Base-by-base conservation (phyloP, 2,797 vertebrate genomes). In the Coregonus sp. region DNA sequence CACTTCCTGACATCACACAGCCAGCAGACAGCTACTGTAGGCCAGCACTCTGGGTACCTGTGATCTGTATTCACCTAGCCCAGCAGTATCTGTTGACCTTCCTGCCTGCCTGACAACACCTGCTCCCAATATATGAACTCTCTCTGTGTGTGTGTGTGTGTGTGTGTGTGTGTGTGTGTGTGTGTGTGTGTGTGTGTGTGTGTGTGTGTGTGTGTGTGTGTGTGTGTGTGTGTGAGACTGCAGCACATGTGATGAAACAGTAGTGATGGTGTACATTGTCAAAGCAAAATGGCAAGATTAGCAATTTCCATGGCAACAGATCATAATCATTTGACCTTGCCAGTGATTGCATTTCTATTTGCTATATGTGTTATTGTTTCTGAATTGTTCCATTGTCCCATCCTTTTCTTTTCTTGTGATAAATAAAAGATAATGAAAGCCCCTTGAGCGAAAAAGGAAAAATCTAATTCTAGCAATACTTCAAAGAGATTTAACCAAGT, bases 401-500 rank as follows among this genome's bases (percentile, higher is more conserved):
- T 68, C 75, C 80, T 79, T 77, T 77, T 73, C 70, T 52, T 70
- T 84, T 80, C 73, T 77, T 75, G 69, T 4, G 35, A 81, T 86
- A 82, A 87, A 87, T 83, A 86, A 86, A 87, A 84, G 72, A 87
- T 86, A 86, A 86, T 86, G 80, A 85, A 86, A 87, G 40, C 61
- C 82, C 85, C 87, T 73, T 80, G 81, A 87, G 86, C 76, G 50
- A 76, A 72, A 63, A 74, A 74, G 54, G n/a, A 66, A 75, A 78
- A 80, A 84, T 86, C 73, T 80, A 81, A 86, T 83, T 80, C 76
- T 37, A 80, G 74, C 74, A 80, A 80, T 78, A 80, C 81, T 87
- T 83, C 81, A 87, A 88, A 84, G 78, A 63, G 67, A 61, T 79
- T 83, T 84, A 87, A 87, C 80, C 15, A 56, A 78, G 79, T 86